phyloP scores from a whole-genome alignment of 2,888 invertebrate species.

The Stegana nigrithorax region DNA sequence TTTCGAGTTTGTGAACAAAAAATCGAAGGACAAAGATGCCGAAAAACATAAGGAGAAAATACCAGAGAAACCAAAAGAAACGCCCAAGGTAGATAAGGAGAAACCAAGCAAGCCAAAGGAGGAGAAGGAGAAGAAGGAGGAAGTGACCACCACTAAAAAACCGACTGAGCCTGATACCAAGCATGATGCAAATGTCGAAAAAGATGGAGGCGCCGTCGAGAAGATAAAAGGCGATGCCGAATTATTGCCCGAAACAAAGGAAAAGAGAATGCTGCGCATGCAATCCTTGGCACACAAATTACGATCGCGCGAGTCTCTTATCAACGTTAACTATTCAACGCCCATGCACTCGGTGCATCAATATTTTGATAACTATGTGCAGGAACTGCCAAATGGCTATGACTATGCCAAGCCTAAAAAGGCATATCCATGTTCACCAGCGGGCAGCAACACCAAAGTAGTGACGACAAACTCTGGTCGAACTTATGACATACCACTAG shows the following conservation, averaged over 20 bases:
- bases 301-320: slow-evolving; percentile 47
- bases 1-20: slow-evolving; percentile 64
- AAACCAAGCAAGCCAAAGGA: too few relatives aligned
- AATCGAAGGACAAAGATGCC: slow-evolving; percentile 25
- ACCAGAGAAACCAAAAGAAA: slow-evolving; percentile 18
- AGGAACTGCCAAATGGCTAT: slow-evolving; percentile 52
- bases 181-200: slow-evolving; percentile 21
- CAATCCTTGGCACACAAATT: slow-evolving; percentile 39
- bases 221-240: slow-evolving; percentile 67
- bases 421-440: slow-evolving; percentile 39
- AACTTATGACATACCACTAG: slow-evolving; percentile 58
- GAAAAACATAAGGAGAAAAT: slow-evolving; percentile 17
- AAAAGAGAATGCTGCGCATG: slow-evolving; percentile 46
- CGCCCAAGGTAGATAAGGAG: too few relatives aligned
- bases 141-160: slow-evolving; percentile 30
- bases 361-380: slow-evolving; percentile 56
- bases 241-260: slow-evolving; percentile 52
- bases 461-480: slow-evolving; percentile 61
- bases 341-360: slow-evolving; percentile 54
- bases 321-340: slow-evolving; percentile 55
- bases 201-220: slow-evolving; percentile 48
- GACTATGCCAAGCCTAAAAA: slow-evolving; percentile 51
- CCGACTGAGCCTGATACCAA: slow-evolving; percentile 33
- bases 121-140: slow-evolving; percentile 18
- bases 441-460: slow-evolving; percentile 53